A percentile compares a stretch with the other conserved stretches of the same genome.
Evolutionary conservation across 2,113 vertebrate genomes (phyloP).

Genomic region (Mandrillus leucophaeus): DNA sequence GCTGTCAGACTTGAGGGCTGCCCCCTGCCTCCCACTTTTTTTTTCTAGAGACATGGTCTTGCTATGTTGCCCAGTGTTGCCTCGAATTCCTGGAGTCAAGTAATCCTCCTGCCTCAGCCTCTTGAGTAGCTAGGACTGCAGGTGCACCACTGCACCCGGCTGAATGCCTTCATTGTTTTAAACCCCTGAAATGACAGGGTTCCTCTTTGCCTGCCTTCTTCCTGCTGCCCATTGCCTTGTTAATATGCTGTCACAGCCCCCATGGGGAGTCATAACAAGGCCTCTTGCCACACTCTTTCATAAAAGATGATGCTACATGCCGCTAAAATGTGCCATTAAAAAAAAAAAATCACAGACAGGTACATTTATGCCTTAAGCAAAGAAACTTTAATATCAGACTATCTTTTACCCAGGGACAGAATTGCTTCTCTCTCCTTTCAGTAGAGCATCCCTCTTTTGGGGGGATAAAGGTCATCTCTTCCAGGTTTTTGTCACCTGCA

Average conservation of each 20-base stretch:
- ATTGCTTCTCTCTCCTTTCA: neutral
- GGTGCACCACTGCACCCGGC: too few relatives aligned
- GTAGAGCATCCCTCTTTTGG: neutral
- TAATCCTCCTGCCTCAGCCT: too few relatives aligned
- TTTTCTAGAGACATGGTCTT: too few relatives aligned
- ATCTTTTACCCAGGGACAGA: neutral
- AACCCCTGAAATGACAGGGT: neutral
- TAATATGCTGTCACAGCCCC: neutral
- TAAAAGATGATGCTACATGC: neutral
- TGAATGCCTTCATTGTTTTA: neutral
- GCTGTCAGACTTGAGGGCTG: too few relatives aligned
- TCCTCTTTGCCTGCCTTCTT: neutral
- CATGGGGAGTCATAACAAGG: neutral
- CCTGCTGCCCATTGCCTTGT: neutral
- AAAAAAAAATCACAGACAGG: constrained; percentile 23
- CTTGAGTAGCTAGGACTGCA: too few relatives aligned
- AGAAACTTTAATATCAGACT: constrained; percentile 49
- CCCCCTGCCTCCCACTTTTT: too few relatives aligned
- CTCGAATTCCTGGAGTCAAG: too few relatives aligned
- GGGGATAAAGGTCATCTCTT: neutral
- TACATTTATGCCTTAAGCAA: constrained; percentile 51
- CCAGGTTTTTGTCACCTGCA: neutral
- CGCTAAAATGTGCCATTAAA: neutral
- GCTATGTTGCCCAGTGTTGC: too few relatives aligned
- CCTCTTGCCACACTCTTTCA: neutral